Base-by-base conservation (phyloP, 2,888 invertebrate genomes). In the Latrodectus elegans region DNA sequence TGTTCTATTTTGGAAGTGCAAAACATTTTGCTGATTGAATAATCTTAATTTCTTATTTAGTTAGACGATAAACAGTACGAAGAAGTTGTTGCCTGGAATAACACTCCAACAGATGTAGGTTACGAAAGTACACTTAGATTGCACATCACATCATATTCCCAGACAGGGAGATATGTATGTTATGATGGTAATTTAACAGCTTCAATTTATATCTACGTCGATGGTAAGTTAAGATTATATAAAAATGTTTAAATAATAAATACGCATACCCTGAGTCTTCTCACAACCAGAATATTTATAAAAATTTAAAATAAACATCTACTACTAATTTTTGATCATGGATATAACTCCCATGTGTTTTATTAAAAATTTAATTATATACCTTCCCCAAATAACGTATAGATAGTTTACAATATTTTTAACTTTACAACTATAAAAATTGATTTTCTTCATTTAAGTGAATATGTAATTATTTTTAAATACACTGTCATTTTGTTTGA, bases 111-210 rank as follows among this genome's bases (percentile, higher is more conserved):
- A 64, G 80, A 76, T n/a, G 71, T 49, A 53, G 65, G 51, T 15
- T 64, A 70, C 38, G 74, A 78, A 82, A 87, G 78, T 68, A 68
- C 68, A 9, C 22, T 77, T n/a, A 38, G 68, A 9, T 38, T 89
- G 10, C 14, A 52, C 14, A 84, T 88, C 26, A 83, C 81, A 14
- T 64, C 38, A 9, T 89, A 79, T 71, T 67, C 76, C 51, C 75
- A 89, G 64, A 90, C 90, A n/a, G 90, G 90, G 53, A 51, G 14
- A 73, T 90, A 89, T 68, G 64, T 64, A 10, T 90, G 90, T 52
- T 88, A 89, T 68, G 60, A 87, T 68, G 81, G 74, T 4, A 51
- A 75, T 15, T 38, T 52, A 26, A 65, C 72, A 12, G 65, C 84
- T 12, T 76, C 84, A 4, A 53, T 90, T 12, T 89, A 87, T 55